Conservation (phyloP, 2,888 invertebrate species). For the Chrysodeixis includens region DNA sequence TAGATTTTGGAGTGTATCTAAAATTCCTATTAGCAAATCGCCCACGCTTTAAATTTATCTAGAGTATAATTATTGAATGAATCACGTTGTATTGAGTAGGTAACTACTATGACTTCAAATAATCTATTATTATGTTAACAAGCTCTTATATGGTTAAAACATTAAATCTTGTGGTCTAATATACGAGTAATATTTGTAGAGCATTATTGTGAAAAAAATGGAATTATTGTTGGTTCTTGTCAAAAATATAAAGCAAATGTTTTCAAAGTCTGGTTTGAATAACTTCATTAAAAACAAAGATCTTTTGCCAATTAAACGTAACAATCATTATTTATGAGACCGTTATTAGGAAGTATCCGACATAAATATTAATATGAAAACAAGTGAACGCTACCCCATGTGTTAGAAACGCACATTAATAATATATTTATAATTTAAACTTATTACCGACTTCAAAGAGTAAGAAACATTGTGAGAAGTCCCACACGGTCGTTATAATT, state of each 20-base stretch:
- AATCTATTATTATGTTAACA: no score
- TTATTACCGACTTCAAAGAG: slow-evolving; percentile 49
- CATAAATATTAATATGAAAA: background rate
- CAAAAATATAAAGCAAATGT: no score
- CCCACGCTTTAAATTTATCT: background rate
- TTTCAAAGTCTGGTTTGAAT: no score
- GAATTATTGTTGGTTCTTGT: no score
- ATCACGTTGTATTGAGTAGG: no score
- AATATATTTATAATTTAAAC: slow-evolving; percentile 55
- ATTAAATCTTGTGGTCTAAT: no score
- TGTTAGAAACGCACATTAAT: slow-evolving; percentile 31
- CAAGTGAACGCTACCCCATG: slow-evolving; percentile 22
- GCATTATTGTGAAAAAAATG: no score
- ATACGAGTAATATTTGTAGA: no score
- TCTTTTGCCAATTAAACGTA: slow-evolving; percentile 4
- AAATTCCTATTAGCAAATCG: background rate
- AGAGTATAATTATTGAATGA: no score
- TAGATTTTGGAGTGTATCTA: background rate
- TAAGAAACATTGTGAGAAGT: slow-evolving; percentile 50
- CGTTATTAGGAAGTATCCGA: slow-evolving; percentile 11
- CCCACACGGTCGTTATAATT: slow-evolving; percentile 51
- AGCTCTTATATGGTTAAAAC: no score
- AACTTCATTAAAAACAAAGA: background rate
- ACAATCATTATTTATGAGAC: background rate
- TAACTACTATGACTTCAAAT: no score